These are phyloP conservation scores for Bucco capensis DNA, from an alignment of 2,113 vertebrate species.

Conservation along the genomic window DNA sequence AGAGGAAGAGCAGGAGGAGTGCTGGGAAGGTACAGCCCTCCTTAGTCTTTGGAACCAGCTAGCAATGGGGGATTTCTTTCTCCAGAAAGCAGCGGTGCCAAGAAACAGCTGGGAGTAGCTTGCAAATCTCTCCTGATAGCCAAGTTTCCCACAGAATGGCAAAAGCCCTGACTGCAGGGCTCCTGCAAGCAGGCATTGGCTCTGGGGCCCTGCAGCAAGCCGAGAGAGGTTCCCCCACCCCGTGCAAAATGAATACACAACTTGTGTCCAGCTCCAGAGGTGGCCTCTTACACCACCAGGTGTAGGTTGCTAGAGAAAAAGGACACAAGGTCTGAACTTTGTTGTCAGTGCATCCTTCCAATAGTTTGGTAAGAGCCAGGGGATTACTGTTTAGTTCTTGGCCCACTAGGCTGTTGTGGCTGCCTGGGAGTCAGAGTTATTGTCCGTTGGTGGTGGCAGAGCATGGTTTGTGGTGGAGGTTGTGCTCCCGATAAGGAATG, in stretches of 20 bases:
- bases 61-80: background rate
- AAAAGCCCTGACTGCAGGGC: background rate
- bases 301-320: background rate
- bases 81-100: background rate
- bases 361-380: background rate
- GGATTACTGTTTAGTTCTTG: background rate
- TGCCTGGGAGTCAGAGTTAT: background rate
- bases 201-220: background rate
- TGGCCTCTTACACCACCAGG: background rate
- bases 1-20: background rate
- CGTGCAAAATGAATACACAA: background rate
- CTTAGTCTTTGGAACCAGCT: background rate
- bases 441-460: background rate
- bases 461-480: background rate
- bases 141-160: background rate
- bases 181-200: background rate
- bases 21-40: fast-evolving
- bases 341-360: background rate
- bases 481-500: fast-evolving
- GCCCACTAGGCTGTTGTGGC: background rate
- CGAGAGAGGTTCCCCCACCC: background rate
- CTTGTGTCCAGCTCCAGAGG: background rate
- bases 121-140: background rate
- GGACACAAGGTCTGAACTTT: background rate
- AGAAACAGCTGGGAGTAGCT: background rate